Conservation (phyloP, 1,140 invertebrate species). For the Papilio glaucus region DNA sequence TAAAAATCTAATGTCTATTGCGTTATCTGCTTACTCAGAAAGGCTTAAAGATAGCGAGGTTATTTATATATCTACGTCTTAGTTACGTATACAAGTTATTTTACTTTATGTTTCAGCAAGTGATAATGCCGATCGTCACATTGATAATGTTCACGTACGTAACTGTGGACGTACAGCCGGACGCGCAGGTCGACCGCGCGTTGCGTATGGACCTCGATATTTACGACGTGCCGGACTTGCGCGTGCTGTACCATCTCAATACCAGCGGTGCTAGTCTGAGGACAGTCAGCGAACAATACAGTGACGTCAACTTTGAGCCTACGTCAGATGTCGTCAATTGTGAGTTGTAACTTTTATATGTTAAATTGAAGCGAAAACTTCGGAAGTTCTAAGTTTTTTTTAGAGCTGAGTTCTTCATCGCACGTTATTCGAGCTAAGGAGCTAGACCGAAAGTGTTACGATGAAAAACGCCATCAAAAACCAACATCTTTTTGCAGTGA, state of each 20-base stretch:
- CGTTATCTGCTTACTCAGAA: no score
- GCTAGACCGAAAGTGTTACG: no score
- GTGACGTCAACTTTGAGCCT: constrained; percentile 39
- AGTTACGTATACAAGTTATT: no score
- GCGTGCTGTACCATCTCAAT: constrained; percentile 44
- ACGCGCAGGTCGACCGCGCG: background rate
- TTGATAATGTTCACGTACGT: constrained; percentile 43
- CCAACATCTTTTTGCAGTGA: no score
- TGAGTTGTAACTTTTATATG: constrained; percentile 36
- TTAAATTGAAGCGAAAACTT: background rate
- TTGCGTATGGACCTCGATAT: constrained; percentile 45
- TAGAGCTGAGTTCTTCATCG: no score
- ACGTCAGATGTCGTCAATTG: constrained; percentile 42
- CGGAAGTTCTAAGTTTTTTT: no score
- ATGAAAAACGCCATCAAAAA: no score
- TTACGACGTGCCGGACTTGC: constrained; percentile 41
- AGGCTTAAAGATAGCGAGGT: no score
- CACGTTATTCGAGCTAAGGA: no score
- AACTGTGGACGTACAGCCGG: constrained; percentile 26
- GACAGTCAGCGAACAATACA: constrained; percentile 25
- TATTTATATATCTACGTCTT: no score
- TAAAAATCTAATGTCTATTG: no score
- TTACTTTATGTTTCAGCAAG: constrained; percentile 61
- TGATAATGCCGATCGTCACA: constrained; percentile 51
- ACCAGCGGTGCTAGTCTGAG: background rate